These are phyloP conservation scores for Athetis lepigone DNA, from an alignment of 2,888 invertebrate genomes.

Conservation along the genomic window DNA sequence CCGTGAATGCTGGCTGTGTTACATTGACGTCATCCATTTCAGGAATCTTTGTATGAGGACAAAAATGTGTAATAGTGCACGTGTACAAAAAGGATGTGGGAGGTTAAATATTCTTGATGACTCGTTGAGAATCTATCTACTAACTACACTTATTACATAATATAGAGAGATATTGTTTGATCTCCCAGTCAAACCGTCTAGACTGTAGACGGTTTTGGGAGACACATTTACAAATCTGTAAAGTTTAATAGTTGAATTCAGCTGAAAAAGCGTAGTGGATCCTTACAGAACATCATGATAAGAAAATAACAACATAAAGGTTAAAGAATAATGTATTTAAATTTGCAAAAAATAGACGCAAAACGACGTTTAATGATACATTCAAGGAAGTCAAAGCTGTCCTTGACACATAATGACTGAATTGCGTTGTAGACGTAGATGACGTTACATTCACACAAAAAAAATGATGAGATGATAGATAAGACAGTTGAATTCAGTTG, in stretches of 20 bases:
- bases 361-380: constrained; percentile 27
- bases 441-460: constrained; percentile 12
- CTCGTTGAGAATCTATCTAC: too few species aligned
- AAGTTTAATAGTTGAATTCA: too few species aligned
- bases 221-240: too few species aligned
- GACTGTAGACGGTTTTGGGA: too few species aligned
- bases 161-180: too few species aligned
- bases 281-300: background rate
- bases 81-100: too few species aligned
- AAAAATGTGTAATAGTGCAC: background rate
- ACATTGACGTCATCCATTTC: constrained; percentile 30
- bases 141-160: too few species aligned
- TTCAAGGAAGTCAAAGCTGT: constrained; percentile 20
- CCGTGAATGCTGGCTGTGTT: constrained; percentile 19
- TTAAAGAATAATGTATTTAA: too few species aligned
- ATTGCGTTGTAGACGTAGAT: constrained; percentile 27
- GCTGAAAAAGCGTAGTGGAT: too few species aligned
- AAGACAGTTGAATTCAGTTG: constrained; percentile 33
- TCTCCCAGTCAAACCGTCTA: too few species aligned
- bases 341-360: background rate
- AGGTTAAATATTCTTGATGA: too few species aligned
- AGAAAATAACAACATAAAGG: background rate
- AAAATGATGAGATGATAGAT: constrained; percentile 36
- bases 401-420: constrained; percentile 41
- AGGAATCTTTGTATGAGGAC: background rate